Conservation (phyloP, 1,140 invertebrate genomes). For the Drosophila melanogaster region DNA sequence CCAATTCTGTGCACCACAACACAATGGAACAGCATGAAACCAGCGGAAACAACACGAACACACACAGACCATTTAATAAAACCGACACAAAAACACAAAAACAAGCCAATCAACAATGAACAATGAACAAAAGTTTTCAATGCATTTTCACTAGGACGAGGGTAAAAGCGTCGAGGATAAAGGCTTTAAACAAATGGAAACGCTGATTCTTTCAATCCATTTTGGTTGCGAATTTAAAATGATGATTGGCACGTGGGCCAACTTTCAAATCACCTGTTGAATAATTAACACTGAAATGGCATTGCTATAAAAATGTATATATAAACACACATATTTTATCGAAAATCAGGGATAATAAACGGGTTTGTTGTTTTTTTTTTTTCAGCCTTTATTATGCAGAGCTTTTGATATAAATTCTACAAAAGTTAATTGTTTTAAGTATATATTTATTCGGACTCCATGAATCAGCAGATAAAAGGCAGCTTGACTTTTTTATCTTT, state of each 20-base stretch:
- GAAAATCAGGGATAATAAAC: not conserved
- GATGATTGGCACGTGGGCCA: not conserved
- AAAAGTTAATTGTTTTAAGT: too few species aligned
- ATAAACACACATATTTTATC: too few species aligned
- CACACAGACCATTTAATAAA: constrained; percentile 13
- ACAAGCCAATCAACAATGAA: constrained; percentile 8
- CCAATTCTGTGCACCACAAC: constrained; percentile 6
- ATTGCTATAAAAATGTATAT: not conserved
- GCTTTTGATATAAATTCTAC: too few species aligned
- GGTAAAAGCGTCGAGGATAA: not conserved
- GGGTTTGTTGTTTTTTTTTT: too few species aligned
- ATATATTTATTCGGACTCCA: too few species aligned
- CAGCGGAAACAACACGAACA: not conserved
- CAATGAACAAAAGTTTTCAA: constrained; percentile 8
- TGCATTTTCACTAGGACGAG: not conserved
- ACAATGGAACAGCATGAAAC: not conserved
- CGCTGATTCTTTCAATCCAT: not conserved
- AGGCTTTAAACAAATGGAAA: constrained; percentile 3
- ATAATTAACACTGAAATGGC: constrained; percentile 4
- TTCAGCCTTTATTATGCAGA: not conserved
- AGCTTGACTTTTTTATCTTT: too few species aligned
- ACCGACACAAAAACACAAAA: constrained; percentile 20
- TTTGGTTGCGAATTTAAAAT: not conserved
- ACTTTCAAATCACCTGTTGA: constrained; percentile 3
- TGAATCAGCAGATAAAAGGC: too few species aligned